Evolutionary conservation across 2,797 vertebrate genomes (phyloP), one percentile per base, ranked within the genome.

Genomic region (Ambastaia sidthimunki): DNA sequence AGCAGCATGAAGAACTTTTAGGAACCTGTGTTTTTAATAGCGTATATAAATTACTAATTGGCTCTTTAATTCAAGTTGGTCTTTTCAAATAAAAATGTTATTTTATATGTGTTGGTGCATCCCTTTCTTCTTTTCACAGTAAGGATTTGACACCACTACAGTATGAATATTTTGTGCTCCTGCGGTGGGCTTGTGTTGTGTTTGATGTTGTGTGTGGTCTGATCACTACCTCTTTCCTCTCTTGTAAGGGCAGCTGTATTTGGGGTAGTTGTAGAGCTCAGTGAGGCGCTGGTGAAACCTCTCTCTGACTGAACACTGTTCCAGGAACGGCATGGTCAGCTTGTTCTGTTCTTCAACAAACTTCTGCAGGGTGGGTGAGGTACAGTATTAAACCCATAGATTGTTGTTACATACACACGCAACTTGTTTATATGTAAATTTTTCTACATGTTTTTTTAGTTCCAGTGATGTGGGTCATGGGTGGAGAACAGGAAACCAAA

Each of bases 221-320:
- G 84, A 65, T 65, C 62, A 19, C 15, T 34, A 93, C 92, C 92
- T 91, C 12, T 85, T 72, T n/a, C 93, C 93, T 87, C 93, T 88
- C 81, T 92, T 94, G 87, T 92, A 94, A 15, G 94, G 94, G 76
- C 93, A 94, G 91, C 94, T 94, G 86, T 91, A 94, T 85, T 94
- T 94, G 72, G 92, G 93, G 62, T 93, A 92, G 88, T 94, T 90
- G 18, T 91, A 94, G 50, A 94, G 91, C 70, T 94, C 93, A 0
- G 93, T 94, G 70, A 94, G 92, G 0, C 93, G 88, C 78, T 90
- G 83, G 37, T 93, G 90, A 63, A 94, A 92, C 77, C 78, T 85
- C 16, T 87, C n/a, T 37, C 70, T 87, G 63, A 94, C 85, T 0
- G 72, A 71, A 23, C 93, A 93, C 71, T 85, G 37, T 62, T 94